phyloP scores from a whole-genome alignment of 2,113 vertebrate species.

The Tretioscincus oriximinensis region DNA sequence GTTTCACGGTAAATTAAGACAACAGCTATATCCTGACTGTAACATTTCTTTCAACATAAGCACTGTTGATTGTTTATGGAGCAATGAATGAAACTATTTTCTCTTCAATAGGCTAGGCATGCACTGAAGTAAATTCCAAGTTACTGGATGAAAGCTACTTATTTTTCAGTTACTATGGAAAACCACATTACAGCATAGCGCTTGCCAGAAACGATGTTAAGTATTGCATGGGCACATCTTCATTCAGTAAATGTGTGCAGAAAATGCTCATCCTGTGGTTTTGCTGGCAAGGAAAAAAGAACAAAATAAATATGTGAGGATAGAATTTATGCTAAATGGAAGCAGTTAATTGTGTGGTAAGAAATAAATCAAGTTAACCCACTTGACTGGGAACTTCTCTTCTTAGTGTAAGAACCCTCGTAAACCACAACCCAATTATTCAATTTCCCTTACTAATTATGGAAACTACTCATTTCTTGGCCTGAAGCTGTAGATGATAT shows the following conservation, averaged over 20 bases:
- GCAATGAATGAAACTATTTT: conserved; percentile 32
- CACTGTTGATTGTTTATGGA: conserved; percentile 22
- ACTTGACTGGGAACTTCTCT: conserved; percentile 63
- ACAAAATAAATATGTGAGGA: conserved; percentile 48
- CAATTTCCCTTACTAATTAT: conserved; percentile 72
- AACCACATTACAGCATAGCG: conserved; percentile 19
- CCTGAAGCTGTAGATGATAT: conserved; percentile 65
- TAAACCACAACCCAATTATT: conserved; percentile 69
- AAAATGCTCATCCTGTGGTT: conserved; percentile 27
- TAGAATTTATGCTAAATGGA: conserved; percentile 59
- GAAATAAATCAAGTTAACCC: conserved; percentile 61
- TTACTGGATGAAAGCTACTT: conserved; percentile 14
- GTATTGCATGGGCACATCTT: conserved; percentile 31
- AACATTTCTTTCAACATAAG: conserved; percentile 38
- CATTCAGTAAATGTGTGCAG: conserved; percentile 41
- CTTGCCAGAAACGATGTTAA: conserved; percentile 45
- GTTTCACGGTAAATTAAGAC: background rate
- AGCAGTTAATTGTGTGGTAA: conserved; percentile 54
- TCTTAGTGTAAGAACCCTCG: conserved; percentile 53
- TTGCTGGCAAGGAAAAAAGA: conserved; percentile 36
- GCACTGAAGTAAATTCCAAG: conserved; percentile 27
- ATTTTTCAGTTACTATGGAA: conserved; percentile 44
- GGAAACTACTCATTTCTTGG: conserved; percentile 70
- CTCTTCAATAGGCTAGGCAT: conserved; percentile 40
- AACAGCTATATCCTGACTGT: conserved; percentile 27